Conservation (phyloP, 2,888 invertebrate species). For the Rhagonycha lutea region DNA sequence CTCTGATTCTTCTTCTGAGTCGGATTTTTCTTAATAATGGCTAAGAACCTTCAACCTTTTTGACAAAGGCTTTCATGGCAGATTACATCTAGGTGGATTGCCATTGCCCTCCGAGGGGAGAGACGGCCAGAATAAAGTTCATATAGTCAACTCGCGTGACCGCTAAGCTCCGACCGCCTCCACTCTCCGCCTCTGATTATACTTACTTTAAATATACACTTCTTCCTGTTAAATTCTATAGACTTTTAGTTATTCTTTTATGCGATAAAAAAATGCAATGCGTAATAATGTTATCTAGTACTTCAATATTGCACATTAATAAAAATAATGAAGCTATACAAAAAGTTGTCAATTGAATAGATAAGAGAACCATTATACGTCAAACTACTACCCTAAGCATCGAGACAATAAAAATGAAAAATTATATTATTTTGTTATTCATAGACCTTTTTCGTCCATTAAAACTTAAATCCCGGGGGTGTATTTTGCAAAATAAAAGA, state of each 20-base stretch:
- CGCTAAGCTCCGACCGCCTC: too few relatives aligned
- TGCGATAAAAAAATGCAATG: background rate
- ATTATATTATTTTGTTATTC: conserved; percentile 51
- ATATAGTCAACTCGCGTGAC: too few relatives aligned
- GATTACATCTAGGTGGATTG: too few relatives aligned
- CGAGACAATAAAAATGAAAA: conserved; percentile 41
- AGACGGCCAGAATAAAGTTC: too few relatives aligned
- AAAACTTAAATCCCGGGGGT: conserved; percentile 48
- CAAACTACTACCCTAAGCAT: conserved; percentile 8
- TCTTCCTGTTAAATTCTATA: background rate
- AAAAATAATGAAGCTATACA: background rate
- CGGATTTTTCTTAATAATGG: too few relatives aligned
- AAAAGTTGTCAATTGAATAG: background rate
- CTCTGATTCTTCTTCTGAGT: too few relatives aligned
- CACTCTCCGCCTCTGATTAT: too few relatives aligned
- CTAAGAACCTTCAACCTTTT: too few relatives aligned
- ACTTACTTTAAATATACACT: too few relatives aligned
- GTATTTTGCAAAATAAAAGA: conserved; percentile 48
- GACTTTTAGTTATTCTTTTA: background rate
- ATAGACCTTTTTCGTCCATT: conserved; percentile 48
- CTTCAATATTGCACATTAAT: background rate
- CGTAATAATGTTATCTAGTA: background rate
- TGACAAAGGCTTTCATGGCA: too few relatives aligned
- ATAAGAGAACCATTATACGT: background rate
- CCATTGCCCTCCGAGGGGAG: too few relatives aligned